Evolutionary conservation across 2,888 invertebrate genomes (phyloP).

Genomic region (Tenodera sinensis): DNA sequence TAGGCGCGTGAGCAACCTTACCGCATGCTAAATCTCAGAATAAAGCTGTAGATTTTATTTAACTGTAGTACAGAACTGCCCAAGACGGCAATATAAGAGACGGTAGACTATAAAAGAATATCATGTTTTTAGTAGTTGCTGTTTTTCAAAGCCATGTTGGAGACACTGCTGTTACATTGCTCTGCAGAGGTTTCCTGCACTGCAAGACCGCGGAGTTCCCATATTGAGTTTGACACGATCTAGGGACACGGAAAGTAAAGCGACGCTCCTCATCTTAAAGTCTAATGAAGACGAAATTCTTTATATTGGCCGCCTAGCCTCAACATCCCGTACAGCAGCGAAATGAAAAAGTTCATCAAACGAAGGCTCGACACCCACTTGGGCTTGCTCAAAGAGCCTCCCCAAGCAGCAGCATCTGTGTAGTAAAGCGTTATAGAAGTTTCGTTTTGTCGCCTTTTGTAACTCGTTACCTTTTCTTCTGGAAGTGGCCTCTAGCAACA

Average conservation of each 20-base stretch:
- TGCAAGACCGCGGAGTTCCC: not conserved
- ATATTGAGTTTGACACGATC: slow-evolving; percentile 15
- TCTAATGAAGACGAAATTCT: slow-evolving; percentile 6
- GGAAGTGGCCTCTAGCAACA: not conserved
- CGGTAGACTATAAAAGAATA: too few relatives aligned
- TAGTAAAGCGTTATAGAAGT: not conserved
- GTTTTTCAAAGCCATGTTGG: not conserved
- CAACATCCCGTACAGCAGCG: not conserved
- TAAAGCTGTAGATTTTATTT: too few relatives aligned
- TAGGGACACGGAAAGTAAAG: not conserved
- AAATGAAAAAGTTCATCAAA: slow-evolving; percentile 18
- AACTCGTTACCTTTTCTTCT: not conserved
- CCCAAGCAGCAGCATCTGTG: not conserved
- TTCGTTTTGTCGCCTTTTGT: not conserved
- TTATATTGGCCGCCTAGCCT: not conserved
- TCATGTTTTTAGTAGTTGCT: too few relatives aligned
- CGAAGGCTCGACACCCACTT: not conserved
- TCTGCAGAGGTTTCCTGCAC: not conserved
- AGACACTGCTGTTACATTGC: not conserved
- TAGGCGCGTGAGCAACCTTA: too few relatives aligned
- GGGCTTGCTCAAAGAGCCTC: not conserved
- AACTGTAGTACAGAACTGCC: too few relatives aligned
- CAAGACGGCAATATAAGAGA: too few relatives aligned
- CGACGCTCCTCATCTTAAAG: slow-evolving; percentile 14
- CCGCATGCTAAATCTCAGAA: too few relatives aligned